Percentiles rank a stretch among this genome's conserved stretches.
Conservation (phyloP, 2,113 vertebrate species). For the Mesocricetus auratus region DNA sequence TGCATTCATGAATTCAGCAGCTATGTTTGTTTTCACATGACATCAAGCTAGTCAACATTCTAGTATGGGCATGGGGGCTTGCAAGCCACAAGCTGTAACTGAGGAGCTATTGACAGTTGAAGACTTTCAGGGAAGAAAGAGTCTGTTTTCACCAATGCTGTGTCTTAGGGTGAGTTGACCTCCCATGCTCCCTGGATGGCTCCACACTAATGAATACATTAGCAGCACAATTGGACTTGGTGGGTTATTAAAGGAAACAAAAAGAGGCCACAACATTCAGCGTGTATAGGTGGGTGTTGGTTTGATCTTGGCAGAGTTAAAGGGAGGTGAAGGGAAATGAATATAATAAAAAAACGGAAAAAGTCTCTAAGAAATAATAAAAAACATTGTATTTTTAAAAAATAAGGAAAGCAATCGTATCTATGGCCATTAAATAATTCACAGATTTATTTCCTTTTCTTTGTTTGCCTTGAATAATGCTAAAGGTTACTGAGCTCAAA, state of each 20-base stretch:
- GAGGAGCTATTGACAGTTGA: background rate
- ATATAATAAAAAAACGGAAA: background rate
- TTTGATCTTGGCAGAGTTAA: background rate
- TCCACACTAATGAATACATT: background rate
- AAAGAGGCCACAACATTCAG: background rate
- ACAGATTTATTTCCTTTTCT: slow-evolving; percentile 3
- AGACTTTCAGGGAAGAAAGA: background rate
- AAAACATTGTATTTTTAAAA: background rate
- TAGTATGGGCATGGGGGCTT: background rate
- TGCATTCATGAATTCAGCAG: background rate
- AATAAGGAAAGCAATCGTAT: background rate
- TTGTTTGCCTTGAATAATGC: slow-evolving; percentile 2
- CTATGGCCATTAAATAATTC: background rate
- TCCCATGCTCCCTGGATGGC: background rate
- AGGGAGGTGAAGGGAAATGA: background rate
- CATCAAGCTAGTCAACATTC: background rate
- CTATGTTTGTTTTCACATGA: background rate
- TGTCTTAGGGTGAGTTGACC: background rate
- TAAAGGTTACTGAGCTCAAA: background rate
- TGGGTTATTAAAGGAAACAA: background rate
- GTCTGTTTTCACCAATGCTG: background rate
- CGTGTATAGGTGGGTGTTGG: background rate
- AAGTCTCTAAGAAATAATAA: background rate
- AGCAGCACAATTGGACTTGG: background rate
- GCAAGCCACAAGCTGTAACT: background rate